A percentile compares a stretch with the other conserved stretches of the same genome.
phyloP scores from a whole-genome alignment of 2,113 vertebrate species.

The Natator depressus region DNA sequence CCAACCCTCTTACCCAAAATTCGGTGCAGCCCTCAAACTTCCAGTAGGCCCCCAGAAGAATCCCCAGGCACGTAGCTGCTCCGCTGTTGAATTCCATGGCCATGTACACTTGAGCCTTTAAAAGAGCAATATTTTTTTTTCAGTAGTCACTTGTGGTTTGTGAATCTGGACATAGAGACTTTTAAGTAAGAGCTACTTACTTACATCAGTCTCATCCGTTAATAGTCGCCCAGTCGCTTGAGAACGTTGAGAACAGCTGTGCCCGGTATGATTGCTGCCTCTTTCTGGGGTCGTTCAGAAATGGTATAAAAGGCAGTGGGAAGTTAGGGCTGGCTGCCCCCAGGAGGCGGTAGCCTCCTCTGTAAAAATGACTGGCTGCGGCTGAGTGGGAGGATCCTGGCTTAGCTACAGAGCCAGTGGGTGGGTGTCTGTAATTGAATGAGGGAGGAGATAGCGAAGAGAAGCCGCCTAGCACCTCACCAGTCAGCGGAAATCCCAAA shows the following conservation, averaged over 20 bases:
- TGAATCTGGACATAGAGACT: not conserved
- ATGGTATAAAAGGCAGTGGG: not conserved
- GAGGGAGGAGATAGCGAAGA: not conserved
- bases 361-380: not conserved
- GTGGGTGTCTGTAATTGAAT: not conserved
- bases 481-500: not conserved
- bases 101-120: not conserved
- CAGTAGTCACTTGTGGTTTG: not conserved
- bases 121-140: not conserved
- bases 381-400: not conserved
- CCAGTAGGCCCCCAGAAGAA: not conserved
- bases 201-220: not conserved
- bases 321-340: not conserved
- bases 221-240: not conserved
- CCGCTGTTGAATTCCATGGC: not conserved
- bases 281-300: not conserved
- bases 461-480: not conserved
- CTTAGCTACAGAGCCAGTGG: fast-evolving
- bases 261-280: not conserved
- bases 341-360: not conserved
- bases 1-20: not conserved
- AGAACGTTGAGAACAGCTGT: not conserved
- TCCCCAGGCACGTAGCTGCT: not conserved
- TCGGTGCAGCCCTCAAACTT: not conserved
- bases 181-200: not conserved